Conservation (phyloP, 2,888 invertebrate genomes). For the Dolichopus griseipennis region DNA sequence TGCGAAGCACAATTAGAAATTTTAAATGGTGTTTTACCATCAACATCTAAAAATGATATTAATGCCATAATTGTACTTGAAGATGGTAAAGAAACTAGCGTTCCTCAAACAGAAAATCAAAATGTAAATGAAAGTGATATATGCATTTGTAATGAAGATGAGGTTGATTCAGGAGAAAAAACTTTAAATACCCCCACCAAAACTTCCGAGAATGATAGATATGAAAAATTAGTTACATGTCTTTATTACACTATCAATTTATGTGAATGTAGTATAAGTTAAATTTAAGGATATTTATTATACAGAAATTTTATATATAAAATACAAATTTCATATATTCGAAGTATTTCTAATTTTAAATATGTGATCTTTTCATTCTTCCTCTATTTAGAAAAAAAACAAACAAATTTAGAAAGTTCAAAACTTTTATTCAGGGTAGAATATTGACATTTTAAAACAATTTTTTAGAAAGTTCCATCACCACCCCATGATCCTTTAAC, state of each 20-base stretch:
- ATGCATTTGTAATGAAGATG: background rate
- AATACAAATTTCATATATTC: too few relatives aligned
- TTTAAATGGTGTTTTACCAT: background rate
- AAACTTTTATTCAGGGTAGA: too few relatives aligned
- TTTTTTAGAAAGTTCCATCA: slow-evolving; percentile 41
- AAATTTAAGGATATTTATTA: too few relatives aligned
- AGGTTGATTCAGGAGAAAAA: background rate
- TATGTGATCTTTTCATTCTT: too few relatives aligned
- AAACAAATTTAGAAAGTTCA: too few relatives aligned
- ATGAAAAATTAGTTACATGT: background rate
- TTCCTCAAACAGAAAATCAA: background rate
- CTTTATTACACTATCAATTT: background rate
- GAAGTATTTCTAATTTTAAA: too few relatives aligned
- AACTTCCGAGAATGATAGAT: background rate
- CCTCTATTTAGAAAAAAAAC: too few relatives aligned
- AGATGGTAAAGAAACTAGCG: background rate
- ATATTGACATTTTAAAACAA: too few relatives aligned
- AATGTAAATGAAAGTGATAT: background rate
- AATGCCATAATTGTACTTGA: too few relatives aligned
- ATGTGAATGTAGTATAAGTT: background rate
- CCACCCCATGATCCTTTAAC: slow-evolving; percentile 43
- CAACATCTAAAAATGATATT: background rate
- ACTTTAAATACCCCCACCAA: background rate
- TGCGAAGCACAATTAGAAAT: background rate
- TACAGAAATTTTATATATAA: too few relatives aligned